Conservation (phyloP, 2,888 invertebrate species). For the Campoletis raptor region DNA sequence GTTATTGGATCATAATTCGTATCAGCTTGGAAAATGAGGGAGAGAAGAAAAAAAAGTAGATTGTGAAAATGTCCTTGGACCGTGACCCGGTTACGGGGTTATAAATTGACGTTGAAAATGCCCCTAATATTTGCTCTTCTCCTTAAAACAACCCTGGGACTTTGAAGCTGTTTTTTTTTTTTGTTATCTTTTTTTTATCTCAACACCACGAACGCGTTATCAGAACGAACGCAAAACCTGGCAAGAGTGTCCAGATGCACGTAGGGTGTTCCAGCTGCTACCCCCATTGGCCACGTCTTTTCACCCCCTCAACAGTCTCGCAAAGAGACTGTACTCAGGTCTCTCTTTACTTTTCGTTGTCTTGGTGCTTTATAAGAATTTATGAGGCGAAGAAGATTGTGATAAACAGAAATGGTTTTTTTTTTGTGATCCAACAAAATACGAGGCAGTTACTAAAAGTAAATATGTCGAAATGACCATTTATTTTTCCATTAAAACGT, state of each 20-base stretch:
- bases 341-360: conserved; percentile 10
- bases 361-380: conserved; percentile 26
- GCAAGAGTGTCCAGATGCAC: conserved; percentile 3
- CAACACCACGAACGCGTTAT: not conserved
- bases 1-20: conserved; percentile 30
- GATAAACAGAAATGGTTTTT: not conserved
- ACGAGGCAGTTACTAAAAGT: not conserved
- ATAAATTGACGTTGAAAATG: conserved; percentile 49
- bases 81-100: conserved; percentile 57
- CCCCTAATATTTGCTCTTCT: conserved; percentile 54
- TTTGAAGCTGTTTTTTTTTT: not conserved
- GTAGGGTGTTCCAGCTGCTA: conserved; percentile 8
- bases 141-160: conserved; percentile 27
- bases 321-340: not conserved
- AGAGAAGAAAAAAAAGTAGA: conserved; percentile 13
- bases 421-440: not conserved
- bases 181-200: not conserved
- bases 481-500: not conserved
- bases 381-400: conserved; percentile 14
- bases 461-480: not conserved
- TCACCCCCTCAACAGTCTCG: not conserved
- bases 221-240: not conserved
- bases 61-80: conserved; percentile 20
- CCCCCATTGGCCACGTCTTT: conserved; percentile 14
- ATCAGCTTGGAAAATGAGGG: not conserved